These are phyloP conservation scores for Amphipoea oculea DNA, from an alignment of 2,888 invertebrate species.

Conservation along the genomic window DNA sequence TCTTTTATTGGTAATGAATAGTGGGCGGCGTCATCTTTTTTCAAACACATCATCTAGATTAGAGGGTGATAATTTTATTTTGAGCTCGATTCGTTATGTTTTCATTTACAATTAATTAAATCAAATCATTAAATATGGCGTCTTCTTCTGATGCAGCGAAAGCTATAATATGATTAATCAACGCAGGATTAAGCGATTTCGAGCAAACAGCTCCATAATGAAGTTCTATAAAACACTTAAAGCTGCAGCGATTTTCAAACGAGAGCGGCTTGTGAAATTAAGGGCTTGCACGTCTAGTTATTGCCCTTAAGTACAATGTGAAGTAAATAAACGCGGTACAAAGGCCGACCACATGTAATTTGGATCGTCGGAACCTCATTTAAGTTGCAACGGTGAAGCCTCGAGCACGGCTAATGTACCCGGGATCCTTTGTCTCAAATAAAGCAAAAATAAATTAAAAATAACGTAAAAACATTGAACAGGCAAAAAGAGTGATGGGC, in stretches of 20 bases:
- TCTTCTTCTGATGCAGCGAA: background rate
- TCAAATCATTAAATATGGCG: constrained; percentile 14
- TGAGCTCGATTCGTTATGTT: constrained; percentile 53
- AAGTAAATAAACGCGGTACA: constrained; percentile 88
- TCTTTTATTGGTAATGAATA: constrained; percentile 69
- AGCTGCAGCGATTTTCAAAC: constrained; percentile 78
- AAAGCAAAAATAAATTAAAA: constrained; percentile 87
- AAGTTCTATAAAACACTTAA: constrained; percentile 79
- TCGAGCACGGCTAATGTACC: constrained; percentile 84
- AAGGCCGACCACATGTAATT: constrained; percentile 86
- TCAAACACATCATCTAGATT: constrained; percentile 65
- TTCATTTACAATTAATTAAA: constrained; percentile 46
- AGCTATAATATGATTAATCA: constrained; percentile 5
- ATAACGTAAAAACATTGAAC: constrained; percentile 87
- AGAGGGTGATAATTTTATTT: constrained; percentile 67
- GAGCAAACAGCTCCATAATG: constrained; percentile 70
- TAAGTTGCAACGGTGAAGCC: constrained; percentile 82
- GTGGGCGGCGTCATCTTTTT: constrained; percentile 74
- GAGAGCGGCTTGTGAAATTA: constrained; percentile 84
- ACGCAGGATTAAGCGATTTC: constrained; percentile 68
- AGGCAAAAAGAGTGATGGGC: constrained; percentile 85
- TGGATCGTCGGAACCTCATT: constrained; percentile 88
- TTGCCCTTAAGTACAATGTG: constrained; percentile 90
- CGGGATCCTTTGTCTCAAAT: constrained; percentile 84
- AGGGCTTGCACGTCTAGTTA: constrained; percentile 86